phyloP scores from a whole-genome alignment of 2,113 vertebrate genomes.

The Ursus arctos region DNA sequence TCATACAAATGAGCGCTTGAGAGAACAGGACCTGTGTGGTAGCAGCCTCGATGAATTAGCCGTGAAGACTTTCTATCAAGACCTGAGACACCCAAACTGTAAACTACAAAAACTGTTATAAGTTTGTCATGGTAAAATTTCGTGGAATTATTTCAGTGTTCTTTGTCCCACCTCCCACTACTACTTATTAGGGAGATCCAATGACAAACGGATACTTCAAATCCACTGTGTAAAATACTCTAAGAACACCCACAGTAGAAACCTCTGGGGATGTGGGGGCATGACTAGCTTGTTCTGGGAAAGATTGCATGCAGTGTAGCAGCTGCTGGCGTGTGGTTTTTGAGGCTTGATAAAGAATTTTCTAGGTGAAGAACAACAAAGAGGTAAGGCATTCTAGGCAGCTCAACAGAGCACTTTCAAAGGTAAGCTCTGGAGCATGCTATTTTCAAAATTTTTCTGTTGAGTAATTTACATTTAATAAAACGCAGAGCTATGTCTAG shows the following conservation, averaged over 20 bases:
- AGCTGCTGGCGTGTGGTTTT: background rate
- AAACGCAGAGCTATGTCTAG: background rate
- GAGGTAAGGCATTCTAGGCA: background rate
- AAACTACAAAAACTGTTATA: slow-evolving; percentile 76
- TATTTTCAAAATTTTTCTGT: background rate
- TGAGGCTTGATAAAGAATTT: slow-evolving; percentile 10
- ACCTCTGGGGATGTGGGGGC: background rate
- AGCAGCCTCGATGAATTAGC: slow-evolving; percentile 59
- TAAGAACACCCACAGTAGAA: background rate
- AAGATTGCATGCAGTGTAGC: background rate
- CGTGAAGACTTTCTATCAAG: slow-evolving; percentile 64
- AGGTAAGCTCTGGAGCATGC: background rate
- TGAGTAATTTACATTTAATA: background rate
- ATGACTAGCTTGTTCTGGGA: slow-evolving; percentile 4
- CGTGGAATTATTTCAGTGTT: background rate
- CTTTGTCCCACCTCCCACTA: background rate
- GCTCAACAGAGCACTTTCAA: background rate
- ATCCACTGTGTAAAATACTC: background rate
- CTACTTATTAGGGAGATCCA: background rate
- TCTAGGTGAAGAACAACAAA: background rate
- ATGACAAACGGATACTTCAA: slow-evolving; percentile 23
- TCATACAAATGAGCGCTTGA: slow-evolving; percentile 71
- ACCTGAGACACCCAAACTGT: slow-evolving; percentile 68
- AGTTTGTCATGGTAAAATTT: slow-evolving; percentile 56
- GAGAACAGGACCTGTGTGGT: slow-evolving; percentile 53